A percentile compares a stretch with the other conserved stretches of the same genome.
Conservation (phyloP, 2,888 invertebrate genomes). For the Cinara cedri region DNA sequence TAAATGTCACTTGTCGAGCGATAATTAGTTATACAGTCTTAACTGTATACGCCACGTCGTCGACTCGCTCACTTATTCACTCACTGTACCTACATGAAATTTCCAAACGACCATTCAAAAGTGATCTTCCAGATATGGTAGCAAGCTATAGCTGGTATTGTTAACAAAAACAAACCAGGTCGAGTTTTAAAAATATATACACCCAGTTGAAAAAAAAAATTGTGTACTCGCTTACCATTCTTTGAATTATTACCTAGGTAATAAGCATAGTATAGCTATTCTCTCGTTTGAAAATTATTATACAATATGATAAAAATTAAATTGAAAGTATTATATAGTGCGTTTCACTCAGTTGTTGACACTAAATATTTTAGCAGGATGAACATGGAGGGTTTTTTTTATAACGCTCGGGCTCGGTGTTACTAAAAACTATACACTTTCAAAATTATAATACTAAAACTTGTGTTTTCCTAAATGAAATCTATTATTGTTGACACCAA, state of each 20-base stretch:
- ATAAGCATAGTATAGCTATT: too few relatives aligned
- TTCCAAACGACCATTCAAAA: conserved; percentile 16
- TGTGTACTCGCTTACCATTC: neutral
- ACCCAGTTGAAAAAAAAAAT: neutral
- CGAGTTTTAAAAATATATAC: conserved; percentile 7
- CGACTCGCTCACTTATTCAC: too few relatives aligned
- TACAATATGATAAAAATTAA: neutral
- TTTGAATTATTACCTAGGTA: too few relatives aligned
- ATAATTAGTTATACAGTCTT: conserved; percentile 2
- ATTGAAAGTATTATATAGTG: too few relatives aligned
- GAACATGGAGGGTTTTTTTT: too few relatives aligned
- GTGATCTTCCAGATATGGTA: conserved; percentile 21
- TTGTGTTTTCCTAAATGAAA: too few relatives aligned
- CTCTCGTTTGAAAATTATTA: neutral
- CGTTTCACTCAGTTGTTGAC: too few relatives aligned
- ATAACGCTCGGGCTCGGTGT: too few relatives aligned
- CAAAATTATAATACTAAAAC: too few relatives aligned
- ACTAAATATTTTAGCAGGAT: too few relatives aligned
- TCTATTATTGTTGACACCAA: too few relatives aligned
- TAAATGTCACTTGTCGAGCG: conserved; percentile 23
- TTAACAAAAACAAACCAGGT: conserved; percentile 35
- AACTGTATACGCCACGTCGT: neutral
- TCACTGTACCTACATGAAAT: neutral
- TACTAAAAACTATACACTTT: too few relatives aligned
- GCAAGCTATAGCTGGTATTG: neutral